Conservation (phyloP, 1,140 invertebrate species). For the Pseudomyrmex pallidus region DNA sequence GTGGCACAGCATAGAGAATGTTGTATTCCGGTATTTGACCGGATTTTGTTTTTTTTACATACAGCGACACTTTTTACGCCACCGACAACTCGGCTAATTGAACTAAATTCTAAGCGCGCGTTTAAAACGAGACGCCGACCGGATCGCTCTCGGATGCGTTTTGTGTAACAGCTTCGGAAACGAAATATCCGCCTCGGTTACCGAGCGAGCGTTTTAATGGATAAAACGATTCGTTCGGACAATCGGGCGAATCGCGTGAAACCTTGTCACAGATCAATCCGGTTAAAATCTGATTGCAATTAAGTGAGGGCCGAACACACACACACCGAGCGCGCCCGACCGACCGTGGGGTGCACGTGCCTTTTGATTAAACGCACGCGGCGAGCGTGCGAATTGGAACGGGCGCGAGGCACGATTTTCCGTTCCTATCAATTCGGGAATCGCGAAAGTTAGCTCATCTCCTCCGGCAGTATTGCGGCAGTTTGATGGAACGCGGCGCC, state of each 20-base stretch:
- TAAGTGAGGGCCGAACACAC: slow-evolving; percentile 55
- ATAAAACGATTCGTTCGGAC: slow-evolving; percentile 56
- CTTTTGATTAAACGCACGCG: slow-evolving; percentile 60
- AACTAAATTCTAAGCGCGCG: slow-evolving; percentile 9
- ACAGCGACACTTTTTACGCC: background rate
- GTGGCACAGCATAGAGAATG: background rate
- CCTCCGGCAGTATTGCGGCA: slow-evolving; percentile 23
- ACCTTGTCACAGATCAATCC: slow-evolving; percentile 57
- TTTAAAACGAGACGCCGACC: slow-evolving; percentile 33
- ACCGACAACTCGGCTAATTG: slow-evolving; percentile 13
- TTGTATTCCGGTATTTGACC: background rate
- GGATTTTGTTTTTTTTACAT: slow-evolving; percentile 1
- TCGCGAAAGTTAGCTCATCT: slow-evolving; percentile 58
- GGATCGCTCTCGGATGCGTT: slow-evolving; percentile 1
- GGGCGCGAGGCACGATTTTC: slow-evolving; percentile 57
- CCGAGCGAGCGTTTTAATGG: slow-evolving; percentile 46
- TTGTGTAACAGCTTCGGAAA: slow-evolving; percentile 35
- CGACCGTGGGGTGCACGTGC: slow-evolving; percentile 33
- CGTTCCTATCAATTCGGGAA: slow-evolving; percentile 54
- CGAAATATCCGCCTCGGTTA: slow-evolving; percentile 30
- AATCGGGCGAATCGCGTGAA: slow-evolving; percentile 49
- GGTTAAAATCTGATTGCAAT: slow-evolving; percentile 62
- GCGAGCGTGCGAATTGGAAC: slow-evolving; percentile 54
- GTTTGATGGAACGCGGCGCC: slow-evolving; percentile 38
- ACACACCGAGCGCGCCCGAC: background rate